Conservation (phyloP, 2,888 invertebrate species). For the Anodontia alba region DNA sequence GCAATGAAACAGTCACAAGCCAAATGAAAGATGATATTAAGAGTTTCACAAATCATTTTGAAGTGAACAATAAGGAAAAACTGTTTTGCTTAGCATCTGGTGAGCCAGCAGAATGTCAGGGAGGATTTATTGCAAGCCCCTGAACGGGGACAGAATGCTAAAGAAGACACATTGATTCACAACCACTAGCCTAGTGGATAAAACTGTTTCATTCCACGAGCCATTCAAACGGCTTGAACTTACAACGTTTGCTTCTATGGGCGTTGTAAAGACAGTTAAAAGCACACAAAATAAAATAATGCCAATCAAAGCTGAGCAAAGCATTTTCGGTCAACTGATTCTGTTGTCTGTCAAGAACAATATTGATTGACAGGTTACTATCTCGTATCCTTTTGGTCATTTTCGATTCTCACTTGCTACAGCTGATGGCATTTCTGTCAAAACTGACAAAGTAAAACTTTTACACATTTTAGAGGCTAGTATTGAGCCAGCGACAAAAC, state of each 20-base stretch:
- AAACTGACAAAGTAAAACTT: slow-evolving; percentile 18
- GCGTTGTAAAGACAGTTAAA: too few relatives aligned
- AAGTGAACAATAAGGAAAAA: slow-evolving; percentile 23
- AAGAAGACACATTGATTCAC: too few relatives aligned
- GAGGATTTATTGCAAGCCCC: too few relatives aligned
- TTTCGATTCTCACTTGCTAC: slow-evolving; percentile 3
- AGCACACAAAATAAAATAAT: too few relatives aligned
- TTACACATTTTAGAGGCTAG: background rate
- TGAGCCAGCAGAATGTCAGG: slow-evolving; percentile 30
- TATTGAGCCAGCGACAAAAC: too few relatives aligned
- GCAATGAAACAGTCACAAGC: slow-evolving; percentile 37
- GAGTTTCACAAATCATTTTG: too few relatives aligned
- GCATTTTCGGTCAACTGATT: background rate
- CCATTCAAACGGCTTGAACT: too few relatives aligned
- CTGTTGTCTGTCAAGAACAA: background rate
- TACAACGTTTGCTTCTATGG: too few relatives aligned
- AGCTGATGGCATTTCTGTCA: slow-evolving; percentile 17
- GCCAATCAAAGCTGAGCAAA: slow-evolving; percentile 19
- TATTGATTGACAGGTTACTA: too few relatives aligned
- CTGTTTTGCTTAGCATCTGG: slow-evolving; percentile 45
- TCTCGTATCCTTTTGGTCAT: background rate
- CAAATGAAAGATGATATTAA: slow-evolving; percentile 15
- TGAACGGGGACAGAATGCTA: too few relatives aligned
- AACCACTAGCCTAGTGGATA: too few relatives aligned
- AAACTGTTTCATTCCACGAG: too few relatives aligned